Conservation (phyloP, 2,888 invertebrate genomes). For the Synergus itoensis region DNA sequence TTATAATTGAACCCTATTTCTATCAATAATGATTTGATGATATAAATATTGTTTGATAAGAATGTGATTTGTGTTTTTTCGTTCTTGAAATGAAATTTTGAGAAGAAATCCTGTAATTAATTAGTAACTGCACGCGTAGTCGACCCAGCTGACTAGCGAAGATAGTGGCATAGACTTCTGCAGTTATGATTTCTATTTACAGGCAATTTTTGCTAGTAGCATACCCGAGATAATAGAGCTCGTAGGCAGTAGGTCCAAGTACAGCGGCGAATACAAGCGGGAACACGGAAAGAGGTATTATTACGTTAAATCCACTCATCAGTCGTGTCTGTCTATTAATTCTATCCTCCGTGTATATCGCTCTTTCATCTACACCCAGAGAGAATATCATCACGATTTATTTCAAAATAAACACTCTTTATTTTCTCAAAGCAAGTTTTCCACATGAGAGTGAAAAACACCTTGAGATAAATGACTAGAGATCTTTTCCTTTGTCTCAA, state of each 20-base stretch:
- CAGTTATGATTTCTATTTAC: conserved; percentile 83
- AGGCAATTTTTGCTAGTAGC: conserved; percentile 99
- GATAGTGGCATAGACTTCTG: conserved; percentile 55
- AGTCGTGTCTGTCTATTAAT: conserved; percentile 41
- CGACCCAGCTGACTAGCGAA: conserved; percentile 58
- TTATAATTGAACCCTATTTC: background rate
- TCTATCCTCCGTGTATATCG: conserved; percentile 43
- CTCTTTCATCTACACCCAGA: conserved; percentile 42
- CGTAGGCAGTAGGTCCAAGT: conserved; percentile 99
- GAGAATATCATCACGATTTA: conserved; percentile 17
- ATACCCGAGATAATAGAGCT: conserved; percentile 99
- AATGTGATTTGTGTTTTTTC: background rate
- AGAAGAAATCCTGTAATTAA: conserved; percentile 46
- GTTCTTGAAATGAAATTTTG: background rate
- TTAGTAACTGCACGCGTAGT: conserved; percentile 57
- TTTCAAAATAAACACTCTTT: background rate
- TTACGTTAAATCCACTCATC: conserved; percentile 48
- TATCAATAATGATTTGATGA: background rate
- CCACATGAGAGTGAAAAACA: background rate
- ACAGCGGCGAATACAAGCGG: conserved; percentile 99
- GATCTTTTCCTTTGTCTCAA: background rate
- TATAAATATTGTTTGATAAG: background rate
- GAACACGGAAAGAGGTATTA: conserved; percentile 99
- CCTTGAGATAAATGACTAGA: background rate
- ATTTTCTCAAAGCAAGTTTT: conserved; percentile 1